These are phyloP conservation scores for Saccostrea glomerata DNA, from an alignment of 1,140 invertebrate species.

Conservation along the genomic window DNA sequence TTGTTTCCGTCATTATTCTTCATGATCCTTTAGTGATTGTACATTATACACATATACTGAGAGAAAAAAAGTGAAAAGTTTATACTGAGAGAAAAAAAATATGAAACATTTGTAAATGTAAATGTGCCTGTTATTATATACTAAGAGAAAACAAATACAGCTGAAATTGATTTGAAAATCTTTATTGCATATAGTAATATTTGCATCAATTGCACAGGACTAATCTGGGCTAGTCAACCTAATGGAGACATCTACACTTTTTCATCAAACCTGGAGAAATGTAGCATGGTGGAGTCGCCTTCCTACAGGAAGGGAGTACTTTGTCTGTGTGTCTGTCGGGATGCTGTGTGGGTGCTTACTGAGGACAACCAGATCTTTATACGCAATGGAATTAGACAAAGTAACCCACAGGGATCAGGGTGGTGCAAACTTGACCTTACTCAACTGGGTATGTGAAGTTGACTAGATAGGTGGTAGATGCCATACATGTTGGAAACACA, in stretches of 20 bases:
- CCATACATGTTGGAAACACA: too few relatives aligned
- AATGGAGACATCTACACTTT: constrained; percentile 79
- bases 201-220: constrained; percentile 61
- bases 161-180: too few relatives aligned
- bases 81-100: too few relatives aligned
- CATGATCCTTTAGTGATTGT: too few relatives aligned
- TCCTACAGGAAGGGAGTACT: constrained; percentile 60
- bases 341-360: constrained; percentile 80
- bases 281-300: constrained; percentile 55
- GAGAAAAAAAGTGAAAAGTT: too few relatives aligned
- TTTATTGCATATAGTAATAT: not conserved
- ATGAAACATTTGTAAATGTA: too few relatives aligned
- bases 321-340: constrained; percentile 75
- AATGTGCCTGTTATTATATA: too few relatives aligned
- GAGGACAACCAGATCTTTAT: constrained; percentile 78
- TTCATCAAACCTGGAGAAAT: constrained; percentile 62
- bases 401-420: constrained; percentile 75
- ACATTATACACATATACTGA: too few relatives aligned
- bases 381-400: constrained; percentile 77
- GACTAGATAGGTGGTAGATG: too few relatives aligned
- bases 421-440: constrained; percentile 79
- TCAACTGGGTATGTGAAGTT: constrained; percentile 77
- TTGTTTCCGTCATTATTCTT: too few relatives aligned
- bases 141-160: too few relatives aligned
- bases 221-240: constrained; percentile 78